These are phyloP conservation scores for Mamestra configurata DNA, from an alignment of 1,140 invertebrate genomes.

Conservation along the genomic window DNA sequence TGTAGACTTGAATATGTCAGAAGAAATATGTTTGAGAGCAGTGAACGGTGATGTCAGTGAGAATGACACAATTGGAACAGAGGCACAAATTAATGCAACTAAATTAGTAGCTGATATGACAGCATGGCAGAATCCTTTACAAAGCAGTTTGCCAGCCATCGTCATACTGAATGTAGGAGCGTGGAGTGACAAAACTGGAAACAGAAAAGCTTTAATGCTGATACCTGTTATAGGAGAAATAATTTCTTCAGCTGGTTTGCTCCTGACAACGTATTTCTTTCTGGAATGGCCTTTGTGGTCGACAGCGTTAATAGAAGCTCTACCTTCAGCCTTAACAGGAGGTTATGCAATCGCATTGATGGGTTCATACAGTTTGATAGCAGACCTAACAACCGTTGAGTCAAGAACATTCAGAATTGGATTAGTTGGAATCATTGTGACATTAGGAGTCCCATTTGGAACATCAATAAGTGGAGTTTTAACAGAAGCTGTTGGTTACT, in stretches of 20 bases:
- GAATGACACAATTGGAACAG: conserved; percentile 63
- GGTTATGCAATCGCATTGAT: conserved; percentile 88
- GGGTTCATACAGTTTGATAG: conserved; percentile 89
- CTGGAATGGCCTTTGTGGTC: conserved; percentile 87
- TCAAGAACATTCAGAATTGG: conserved; percentile 88
- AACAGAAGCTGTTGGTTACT: conserved; percentile 81
- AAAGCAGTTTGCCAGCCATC: conserved; percentile 88
- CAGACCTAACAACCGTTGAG: conserved; percentile 88
- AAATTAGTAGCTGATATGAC: conserved; percentile 87
- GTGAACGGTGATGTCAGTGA: conserved; percentile 71
- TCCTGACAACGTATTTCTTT: conserved; percentile 88
- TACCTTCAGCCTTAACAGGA: conserved; percentile 87
- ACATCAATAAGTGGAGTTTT: conserved; percentile 83
- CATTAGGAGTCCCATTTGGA: conserved; percentile 81
- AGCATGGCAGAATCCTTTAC: conserved; percentile 87
- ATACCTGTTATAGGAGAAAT: conserved; percentile 88
- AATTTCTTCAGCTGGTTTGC: conserved; percentile 78
- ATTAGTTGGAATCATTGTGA: conserved; percentile 88
- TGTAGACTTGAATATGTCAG: conserved; percentile 87
- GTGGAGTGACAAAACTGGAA: conserved; percentile 89
- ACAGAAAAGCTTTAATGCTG: conserved; percentile 89
- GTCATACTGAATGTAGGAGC: conserved; percentile 89
- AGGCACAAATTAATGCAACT: conserved; percentile 81
- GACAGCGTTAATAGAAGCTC: conserved; percentile 86
- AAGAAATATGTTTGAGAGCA: conserved; percentile 85